Base-by-base conservation (phyloP, 2,113 vertebrate species). In the Barnardius zonarius region DNA sequence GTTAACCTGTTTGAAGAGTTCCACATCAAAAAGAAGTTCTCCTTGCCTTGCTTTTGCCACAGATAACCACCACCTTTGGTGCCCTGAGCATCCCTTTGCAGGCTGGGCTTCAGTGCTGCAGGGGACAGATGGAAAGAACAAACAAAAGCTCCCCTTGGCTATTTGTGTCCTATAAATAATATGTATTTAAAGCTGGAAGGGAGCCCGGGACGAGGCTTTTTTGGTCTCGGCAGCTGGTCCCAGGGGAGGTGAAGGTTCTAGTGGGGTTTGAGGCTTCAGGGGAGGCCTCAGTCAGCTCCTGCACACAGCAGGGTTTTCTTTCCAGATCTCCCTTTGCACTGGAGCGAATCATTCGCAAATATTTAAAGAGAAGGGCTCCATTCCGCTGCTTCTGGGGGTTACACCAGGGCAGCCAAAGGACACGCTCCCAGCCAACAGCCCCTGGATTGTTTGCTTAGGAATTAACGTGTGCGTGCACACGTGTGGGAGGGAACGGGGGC, bases 381-480 rank as follows among this genome's bases (percentile, higher is more conserved):
- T 95, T 88, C 79, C 63, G 25, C 86, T 69, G 81, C 95, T 91
- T 85, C 91, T 91, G 86, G 81, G 79, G 95, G 91, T 96, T 87
- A 83, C 63, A n/a, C 57, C 54, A 2, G 97, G 96, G 86, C 95
- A 91, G 95, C 94, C 96, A 87, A 96, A 93, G 92, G 91, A 95
- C 92, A 92, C 19, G 48, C 81, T n/a, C 90, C 91, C 91, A 68
- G 89, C 74, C 74, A 91, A 72, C 89, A 86, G 81, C 90, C 86
- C 85, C 82, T 54, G 82, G 44, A 74, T 82, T 96, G 93, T 96
- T 95, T 95, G 92, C 70, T 79, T 89, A 96, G 77, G 87, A 93
- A 74, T 93, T 95, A 88, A 85, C 39, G 18, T 57, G 81, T 73
- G 64, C 41, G 0, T 37, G 39, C 83, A 25, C 73, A 39, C 37